These are phyloP conservation scores for Chaetodon trifascialis DNA, from an alignment of 2,113 vertebrate genomes.

Conservation along the genomic window DNA sequence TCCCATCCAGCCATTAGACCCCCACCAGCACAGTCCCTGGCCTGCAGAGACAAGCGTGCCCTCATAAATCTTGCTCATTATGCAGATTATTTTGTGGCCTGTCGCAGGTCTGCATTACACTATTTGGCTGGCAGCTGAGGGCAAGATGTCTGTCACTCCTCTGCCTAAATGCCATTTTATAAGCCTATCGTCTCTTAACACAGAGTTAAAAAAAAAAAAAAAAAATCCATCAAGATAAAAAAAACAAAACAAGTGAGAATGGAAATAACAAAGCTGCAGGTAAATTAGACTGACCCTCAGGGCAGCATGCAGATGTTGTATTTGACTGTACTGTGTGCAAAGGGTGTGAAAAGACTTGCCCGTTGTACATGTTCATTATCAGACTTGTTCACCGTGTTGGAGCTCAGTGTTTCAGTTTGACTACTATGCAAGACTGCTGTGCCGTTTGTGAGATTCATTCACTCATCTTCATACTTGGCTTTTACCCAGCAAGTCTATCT, in stretches of 20 bases:
- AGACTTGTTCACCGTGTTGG: background rate
- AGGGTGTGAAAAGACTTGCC: slow-evolving; percentile 30
- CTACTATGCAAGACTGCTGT: slow-evolving; percentile 33
- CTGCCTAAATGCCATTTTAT: slow-evolving; percentile 66
- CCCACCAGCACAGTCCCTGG: slow-evolving; percentile 58
- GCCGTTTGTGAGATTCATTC: slow-evolving; percentile 40
- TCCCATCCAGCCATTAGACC: slow-evolving; percentile 74
- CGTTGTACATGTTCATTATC: slow-evolving; percentile 35
- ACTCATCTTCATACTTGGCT: slow-evolving; percentile 56
- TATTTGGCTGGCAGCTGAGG: slow-evolving; percentile 56
- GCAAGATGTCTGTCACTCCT: slow-evolving; percentile 67
- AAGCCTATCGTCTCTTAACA: slow-evolving; percentile 49
- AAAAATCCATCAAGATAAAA: background rate
- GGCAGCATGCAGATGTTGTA: slow-evolving; percentile 11
- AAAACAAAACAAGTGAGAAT: slow-evolving; percentile 16
- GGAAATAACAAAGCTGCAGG: slow-evolving; percentile 42
- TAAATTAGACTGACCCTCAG: slow-evolving; percentile 58
- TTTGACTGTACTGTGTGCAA: slow-evolving; percentile 35
- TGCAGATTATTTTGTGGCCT: slow-evolving; percentile 77
- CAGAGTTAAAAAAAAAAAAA: background rate
- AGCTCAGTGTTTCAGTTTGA: slow-evolving; percentile 40
- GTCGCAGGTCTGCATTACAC: slow-evolving; percentile 40
- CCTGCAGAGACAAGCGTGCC: slow-evolving; percentile 69
- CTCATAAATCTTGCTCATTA: slow-evolving; percentile 80
- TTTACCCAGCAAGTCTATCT: slow-evolving; percentile 52